Conservation (phyloP, 2,797 vertebrate species). For the Lepilemur septentrionalis region DNA sequence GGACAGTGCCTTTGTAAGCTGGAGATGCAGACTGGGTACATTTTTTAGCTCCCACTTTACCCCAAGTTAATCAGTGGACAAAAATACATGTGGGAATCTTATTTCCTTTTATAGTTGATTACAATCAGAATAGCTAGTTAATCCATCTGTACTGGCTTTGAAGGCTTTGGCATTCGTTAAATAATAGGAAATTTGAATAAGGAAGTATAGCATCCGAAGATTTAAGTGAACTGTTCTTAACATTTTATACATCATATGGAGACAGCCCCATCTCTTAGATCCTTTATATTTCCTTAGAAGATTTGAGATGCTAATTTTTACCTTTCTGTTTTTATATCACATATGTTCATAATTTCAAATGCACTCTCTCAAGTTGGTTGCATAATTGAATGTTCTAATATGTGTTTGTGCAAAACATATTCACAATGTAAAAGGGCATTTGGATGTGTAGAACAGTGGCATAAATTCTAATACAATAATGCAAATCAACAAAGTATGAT, state of each 20-base stretch:
- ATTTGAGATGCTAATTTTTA: constrained; percentile 69
- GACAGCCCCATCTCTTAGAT: background rate
- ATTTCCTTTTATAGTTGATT: constrained; percentile 24
- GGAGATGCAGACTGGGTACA: background rate
- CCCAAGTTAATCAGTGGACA: background rate
- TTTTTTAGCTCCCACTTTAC: background rate
- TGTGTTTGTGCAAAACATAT: constrained; percentile 41
- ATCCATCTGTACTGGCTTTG: background rate
- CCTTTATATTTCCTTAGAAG: constrained; percentile 27
- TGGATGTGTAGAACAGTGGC: constrained; percentile 7
- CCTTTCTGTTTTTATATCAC: constrained; percentile 69
- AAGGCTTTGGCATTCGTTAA: background rate
- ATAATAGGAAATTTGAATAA: constrained; percentile 23
- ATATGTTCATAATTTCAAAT: constrained; percentile 18
- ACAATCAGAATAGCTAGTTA: background rate
- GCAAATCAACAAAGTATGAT: constrained; percentile 15
- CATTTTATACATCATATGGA: background rate
- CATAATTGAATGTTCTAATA: constrained; percentile 54
- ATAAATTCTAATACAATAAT: background rate
- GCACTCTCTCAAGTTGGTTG: background rate
- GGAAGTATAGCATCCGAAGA: background rate
- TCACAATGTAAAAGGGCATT: background rate
- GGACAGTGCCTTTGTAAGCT: background rate
- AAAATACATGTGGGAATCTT: constrained; percentile 24
- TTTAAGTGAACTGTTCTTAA: constrained; percentile 12